A percentile compares a stretch with the other conserved stretches of the same genome.
phyloP scores from a whole-genome alignment of 2,797 vertebrate genomes.

The Siniperca obscura region DNA sequence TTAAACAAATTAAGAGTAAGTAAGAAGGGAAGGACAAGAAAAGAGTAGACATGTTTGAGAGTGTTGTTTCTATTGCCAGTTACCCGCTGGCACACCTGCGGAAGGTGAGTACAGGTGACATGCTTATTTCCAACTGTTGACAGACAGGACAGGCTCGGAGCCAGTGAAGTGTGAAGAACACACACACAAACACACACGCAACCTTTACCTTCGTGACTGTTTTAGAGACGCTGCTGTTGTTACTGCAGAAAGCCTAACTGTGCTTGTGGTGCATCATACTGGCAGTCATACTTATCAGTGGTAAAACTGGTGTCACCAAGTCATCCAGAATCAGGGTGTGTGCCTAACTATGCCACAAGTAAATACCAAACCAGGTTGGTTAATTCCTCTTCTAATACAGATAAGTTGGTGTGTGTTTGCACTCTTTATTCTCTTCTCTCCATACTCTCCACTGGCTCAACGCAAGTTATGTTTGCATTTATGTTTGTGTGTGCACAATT shows the following conservation, averaged over 20 bases:
- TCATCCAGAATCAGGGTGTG: slow-evolving; percentile 17
- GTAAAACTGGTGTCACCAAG: slow-evolving; percentile 43
- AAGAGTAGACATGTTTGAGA: not conserved
- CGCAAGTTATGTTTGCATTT: not conserved
- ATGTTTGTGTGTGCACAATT: not conserved
- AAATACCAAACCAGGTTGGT: not conserved
- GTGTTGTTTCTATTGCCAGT: not conserved
- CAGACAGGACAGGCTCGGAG: slow-evolving; percentile 33
- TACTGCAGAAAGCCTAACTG: not conserved
- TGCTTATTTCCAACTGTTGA: slow-evolving; percentile 59
- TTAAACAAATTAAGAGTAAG: slow-evolving; percentile 12
- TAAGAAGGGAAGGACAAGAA: not conserved
- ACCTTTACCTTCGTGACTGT: not conserved
- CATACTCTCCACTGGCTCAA: not conserved
- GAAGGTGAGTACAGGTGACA: slow-evolving; percentile 46
- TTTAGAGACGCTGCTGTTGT: not conserved
- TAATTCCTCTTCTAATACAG: not conserved
- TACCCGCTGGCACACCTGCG: slow-evolving; percentile 57
- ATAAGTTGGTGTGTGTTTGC: not conserved
- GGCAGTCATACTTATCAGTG: slow-evolving; percentile 9
- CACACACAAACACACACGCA: slow-evolving; percentile 7
- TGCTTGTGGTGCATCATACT: not conserved
- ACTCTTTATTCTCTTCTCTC: not conserved
- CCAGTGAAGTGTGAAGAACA: slow-evolving; percentile 9
- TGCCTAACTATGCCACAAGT: not conserved